A percentile compares a stretch with the other conserved stretches of the same genome.
Evolutionary conservation across 1,140 invertebrate genomes (phyloP).

Genomic region (Geopemphigus sp.): DNA sequence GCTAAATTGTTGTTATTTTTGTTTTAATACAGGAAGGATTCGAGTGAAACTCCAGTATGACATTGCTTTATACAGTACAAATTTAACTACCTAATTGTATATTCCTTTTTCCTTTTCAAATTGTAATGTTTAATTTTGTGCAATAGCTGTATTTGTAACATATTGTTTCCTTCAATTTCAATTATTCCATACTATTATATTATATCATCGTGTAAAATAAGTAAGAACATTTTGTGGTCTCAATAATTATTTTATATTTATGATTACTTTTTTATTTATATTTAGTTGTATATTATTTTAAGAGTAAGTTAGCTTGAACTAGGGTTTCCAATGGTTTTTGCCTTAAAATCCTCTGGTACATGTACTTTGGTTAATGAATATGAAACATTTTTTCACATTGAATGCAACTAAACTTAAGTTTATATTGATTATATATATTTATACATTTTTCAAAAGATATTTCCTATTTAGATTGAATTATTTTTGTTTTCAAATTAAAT

Average conservation of each 20-base stretch:
- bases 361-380: no score
- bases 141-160: conserved; percentile 1
- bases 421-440: not conserved
- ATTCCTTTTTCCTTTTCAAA: conserved; percentile 19
- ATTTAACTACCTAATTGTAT: not conserved
- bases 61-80: conserved; percentile 11
- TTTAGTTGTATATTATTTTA: conserved; percentile 4
- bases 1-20: conserved; percentile 30
- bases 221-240: conserved; percentile 30
- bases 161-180: not conserved
- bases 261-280: not conserved
- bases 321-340: not conserved
- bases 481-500: no score
- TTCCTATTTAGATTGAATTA: not conserved
- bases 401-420: no score
- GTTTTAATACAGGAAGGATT: conserved; percentile 53
- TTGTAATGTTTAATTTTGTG: not conserved
- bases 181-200: not conserved
- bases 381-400: no score
- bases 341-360: not conserved
- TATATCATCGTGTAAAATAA: conserved; percentile 17
- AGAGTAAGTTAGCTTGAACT: not conserved
- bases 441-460: not conserved
- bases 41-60: conserved; percentile 54
- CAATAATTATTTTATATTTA: not conserved